These are phyloP conservation scores for Sarcophaga peregrina DNA, from an alignment of 1,140 invertebrate genomes.

Conservation along the genomic window DNA sequence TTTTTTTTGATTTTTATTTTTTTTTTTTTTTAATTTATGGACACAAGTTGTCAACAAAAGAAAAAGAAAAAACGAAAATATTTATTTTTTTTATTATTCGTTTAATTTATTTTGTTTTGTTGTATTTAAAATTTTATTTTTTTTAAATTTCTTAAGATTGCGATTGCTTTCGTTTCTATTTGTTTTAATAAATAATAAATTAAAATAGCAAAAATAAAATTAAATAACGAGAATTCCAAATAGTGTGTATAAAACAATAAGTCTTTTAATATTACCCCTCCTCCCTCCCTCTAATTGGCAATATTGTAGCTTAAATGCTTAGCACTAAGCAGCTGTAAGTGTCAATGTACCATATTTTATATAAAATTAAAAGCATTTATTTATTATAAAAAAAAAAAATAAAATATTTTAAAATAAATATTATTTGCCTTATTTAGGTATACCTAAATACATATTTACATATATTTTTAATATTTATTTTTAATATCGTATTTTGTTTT, in stretches of 20 bases:
- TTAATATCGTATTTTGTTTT: not conserved
- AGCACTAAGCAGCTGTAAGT: not conserved
- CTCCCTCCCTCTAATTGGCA: too few species aligned
- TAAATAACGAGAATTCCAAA: constrained; percentile 34
- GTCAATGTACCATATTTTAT: not conserved
- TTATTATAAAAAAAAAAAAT: not conserved
- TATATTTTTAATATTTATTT: not conserved
- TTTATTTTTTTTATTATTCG: too few species aligned
- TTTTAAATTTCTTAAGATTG: constrained; percentile 17
- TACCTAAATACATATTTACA: not conserved
- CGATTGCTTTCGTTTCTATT: not conserved
- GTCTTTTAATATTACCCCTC: too few species aligned
- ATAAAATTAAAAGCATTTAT: not conserved
- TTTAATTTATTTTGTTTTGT: not conserved
- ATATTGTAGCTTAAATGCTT: too few species aligned
- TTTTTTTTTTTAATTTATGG: constrained; percentile 3
- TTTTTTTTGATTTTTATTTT: not conserved
- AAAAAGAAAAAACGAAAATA: not conserved
- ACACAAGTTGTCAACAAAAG: not conserved
- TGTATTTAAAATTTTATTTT: not conserved
- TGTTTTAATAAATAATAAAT: constrained; percentile 7
- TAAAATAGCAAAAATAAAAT: not conserved
- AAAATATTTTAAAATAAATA: too few species aligned
- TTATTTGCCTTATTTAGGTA: too few species aligned
- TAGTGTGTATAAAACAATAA: not conserved